Base-by-base conservation (phyloP, 2,797 vertebrate species). In the Anisognathus igniventris region DNA sequence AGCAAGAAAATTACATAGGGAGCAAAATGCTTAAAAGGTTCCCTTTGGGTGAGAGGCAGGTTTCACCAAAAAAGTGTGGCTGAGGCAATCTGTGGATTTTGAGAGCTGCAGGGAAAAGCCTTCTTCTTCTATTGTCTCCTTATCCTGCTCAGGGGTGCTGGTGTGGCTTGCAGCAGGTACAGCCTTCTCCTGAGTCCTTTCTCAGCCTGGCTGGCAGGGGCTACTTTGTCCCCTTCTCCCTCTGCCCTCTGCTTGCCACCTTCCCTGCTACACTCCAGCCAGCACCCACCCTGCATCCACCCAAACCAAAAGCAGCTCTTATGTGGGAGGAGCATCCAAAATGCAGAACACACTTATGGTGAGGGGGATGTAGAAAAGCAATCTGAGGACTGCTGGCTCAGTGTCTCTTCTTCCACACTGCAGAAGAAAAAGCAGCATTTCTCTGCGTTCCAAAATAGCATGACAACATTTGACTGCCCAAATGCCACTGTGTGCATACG, bases 311-410 rank as follows among this genome's bases (percentile, higher is more conserved):
- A 89, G 39, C 81, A 90, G 73, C 44, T 51, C 48, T 51, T 74
- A 48, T 0, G 19, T 76, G 64, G 85, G 75, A 91, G 74, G 33
- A 87, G n/a, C 40, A 89, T 45, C 67, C 82, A 60, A 91, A 96
- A 94, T 74, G 53, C 75, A 85, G 75, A 91, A 37, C 3, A 14
- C 25, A 20, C 54, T 90, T 71, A 27, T n/a, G 35, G 87, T 82
- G 92, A 92, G 87, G 74, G 39, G 67, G 92, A 70, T 85, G 71
- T 40, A 82, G 81, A 73, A 79, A 91, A 92, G 81, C 51, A 82
- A 87, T 89, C 60, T 92, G 87, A 95, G 92, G 75, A 89, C 93
- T 87, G 51, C 57, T 92, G 81, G 81, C 78, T 96, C 5, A 0
- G 16, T 60, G 82, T 13, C 14, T 85, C 39, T 84, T 82, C 67